phyloP scores from a whole-genome alignment of 2,797 vertebrate species.

The Lophotriccus pileatus region DNA sequence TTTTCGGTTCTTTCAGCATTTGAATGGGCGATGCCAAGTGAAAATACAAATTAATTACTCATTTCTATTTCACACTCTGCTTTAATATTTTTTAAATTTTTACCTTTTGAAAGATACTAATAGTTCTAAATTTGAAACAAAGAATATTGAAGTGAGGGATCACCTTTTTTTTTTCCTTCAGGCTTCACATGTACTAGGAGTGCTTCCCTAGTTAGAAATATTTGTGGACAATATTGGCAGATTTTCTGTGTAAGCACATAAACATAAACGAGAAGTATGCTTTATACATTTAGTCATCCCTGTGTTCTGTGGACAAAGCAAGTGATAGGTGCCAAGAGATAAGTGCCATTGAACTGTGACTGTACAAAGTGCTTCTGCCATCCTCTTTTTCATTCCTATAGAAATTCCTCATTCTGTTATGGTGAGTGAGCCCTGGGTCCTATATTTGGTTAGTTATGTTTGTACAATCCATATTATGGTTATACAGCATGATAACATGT shows the following conservation, averaged over 20 bases:
- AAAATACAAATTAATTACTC: background rate
- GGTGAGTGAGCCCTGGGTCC: background rate
- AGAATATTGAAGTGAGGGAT: background rate
- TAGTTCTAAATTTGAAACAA: background rate
- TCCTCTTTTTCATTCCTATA: background rate
- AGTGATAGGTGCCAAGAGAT: background rate
- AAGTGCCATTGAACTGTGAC: background rate
- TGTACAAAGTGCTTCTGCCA: background rate
- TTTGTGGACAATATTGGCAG: background rate
- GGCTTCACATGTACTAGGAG: background rate
- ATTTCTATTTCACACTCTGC: background rate
- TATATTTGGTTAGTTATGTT: background rate
- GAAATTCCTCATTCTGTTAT: background rate
- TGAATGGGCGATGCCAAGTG: background rate
- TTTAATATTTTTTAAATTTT: background rate
- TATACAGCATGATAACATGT: background rate
- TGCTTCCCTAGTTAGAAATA: background rate
- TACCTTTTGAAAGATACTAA: background rate
- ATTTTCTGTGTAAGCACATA: background rate
- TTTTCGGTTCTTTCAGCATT: background rate
- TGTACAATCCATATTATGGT: accelerated
- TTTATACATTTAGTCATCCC: background rate
- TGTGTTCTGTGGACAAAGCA: background rate
- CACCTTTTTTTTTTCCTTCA: background rate
- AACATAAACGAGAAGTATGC: background rate